A percentile compares a stretch with the other conserved stretches of the same genome.
These are phyloP conservation scores for Epizoanthus stellaris DNA, from an alignment of 92 coral and sea anemone species.

Conservation along the genomic window DNA sequence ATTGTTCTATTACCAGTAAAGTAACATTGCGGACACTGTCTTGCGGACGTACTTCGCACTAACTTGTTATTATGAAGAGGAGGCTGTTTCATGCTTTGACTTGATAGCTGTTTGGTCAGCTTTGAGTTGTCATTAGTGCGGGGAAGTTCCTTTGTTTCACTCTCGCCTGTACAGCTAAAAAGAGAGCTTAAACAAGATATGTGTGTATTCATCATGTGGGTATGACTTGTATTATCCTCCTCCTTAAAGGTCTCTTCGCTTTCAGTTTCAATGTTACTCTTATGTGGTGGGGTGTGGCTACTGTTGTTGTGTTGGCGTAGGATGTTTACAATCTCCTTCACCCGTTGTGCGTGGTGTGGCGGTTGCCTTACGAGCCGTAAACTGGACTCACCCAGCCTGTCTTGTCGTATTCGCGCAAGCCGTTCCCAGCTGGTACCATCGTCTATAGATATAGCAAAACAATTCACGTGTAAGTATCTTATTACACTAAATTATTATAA, in stretches of 20 bases:
- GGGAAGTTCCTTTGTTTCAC: background rate
- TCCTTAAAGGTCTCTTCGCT: background rate
- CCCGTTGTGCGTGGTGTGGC: background rate
- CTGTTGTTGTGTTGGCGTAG: background rate
- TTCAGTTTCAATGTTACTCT: background rate
- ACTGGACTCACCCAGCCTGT: background rate
- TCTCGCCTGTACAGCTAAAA: background rate
- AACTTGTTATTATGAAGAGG: background rate
- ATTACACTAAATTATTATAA: too few species aligned
- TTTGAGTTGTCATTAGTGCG: background rate
- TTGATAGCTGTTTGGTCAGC: background rate
- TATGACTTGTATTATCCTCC: background rate
- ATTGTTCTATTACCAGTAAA: background rate
- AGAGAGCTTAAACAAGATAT: background rate
- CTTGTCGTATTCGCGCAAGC: background rate
- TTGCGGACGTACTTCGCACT: background rate
- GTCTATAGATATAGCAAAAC: background rate
- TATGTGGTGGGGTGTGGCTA: too few species aligned
- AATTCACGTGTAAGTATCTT: background rate
- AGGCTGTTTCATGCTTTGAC: background rate
- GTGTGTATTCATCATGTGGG: background rate
- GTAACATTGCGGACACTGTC: background rate
- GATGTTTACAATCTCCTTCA: background rate
- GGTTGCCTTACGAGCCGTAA: background rate
- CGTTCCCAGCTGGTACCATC: constrained; percentile 1